phyloP scores from a whole-genome alignment of 2,113 vertebrate species.

The Alligator sinensis region DNA sequence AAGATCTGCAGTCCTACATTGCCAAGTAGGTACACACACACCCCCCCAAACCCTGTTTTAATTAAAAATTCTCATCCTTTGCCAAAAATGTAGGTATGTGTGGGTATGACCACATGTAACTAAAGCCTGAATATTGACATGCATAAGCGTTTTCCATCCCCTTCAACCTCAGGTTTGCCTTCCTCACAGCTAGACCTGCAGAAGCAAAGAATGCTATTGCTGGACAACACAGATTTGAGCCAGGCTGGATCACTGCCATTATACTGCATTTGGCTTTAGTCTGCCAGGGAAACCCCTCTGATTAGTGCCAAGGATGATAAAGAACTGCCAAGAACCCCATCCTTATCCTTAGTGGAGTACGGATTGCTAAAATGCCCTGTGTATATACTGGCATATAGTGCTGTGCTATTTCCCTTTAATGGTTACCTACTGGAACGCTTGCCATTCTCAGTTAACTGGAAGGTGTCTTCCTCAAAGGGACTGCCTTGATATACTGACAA shows the following conservation, averaged over 20 bases:
- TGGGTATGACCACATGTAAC: not conserved
- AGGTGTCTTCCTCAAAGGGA: not conserved
- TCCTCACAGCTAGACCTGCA: rapidly evolving
- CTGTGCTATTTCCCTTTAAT: not conserved
- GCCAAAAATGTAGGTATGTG: too few species aligned
- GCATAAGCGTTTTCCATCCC: not conserved
- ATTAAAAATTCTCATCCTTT: not conserved
- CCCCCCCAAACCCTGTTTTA: too few species aligned
- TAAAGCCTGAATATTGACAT: not conserved
- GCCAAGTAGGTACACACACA: not conserved
- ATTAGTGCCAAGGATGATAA: rapidly evolving
- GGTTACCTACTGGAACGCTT: rapidly evolving
- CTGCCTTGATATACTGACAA: not conserved
- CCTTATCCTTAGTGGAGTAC: not conserved
- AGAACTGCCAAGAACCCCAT: rapidly evolving
- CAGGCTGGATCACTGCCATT: not conserved
- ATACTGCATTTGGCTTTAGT: not conserved
- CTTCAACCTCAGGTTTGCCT: not conserved
- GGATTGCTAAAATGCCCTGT: not conserved
- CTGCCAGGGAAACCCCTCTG: rapidly evolving
- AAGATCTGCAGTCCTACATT: not conserved
- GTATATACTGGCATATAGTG: rapidly evolving
- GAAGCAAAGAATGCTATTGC: not conserved
- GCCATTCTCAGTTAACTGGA: not conserved
- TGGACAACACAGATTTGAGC: not conserved